Evolutionary conservation across 35 echinoderm and acorn worm genomes (phyloP).

Genomic region (Apostichopus parvimensis): DNA sequence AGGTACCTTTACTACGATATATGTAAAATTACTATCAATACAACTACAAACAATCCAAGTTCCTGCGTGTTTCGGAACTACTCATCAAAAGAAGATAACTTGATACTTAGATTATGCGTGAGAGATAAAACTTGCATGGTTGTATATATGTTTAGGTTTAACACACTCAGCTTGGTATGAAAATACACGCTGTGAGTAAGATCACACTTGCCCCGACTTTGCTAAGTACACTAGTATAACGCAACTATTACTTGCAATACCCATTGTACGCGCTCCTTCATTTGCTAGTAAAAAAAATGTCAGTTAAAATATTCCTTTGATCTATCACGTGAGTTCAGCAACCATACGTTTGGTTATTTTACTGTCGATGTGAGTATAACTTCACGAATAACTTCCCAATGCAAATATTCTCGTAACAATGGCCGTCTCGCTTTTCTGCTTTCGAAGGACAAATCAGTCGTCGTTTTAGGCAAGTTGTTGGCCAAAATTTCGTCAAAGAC

Average conservation of each 20-base stretch:
- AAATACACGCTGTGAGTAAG: background rate
- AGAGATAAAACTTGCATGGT: background rate
- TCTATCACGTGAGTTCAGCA: background rate
- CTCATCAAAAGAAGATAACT: slow-evolving; percentile 7
- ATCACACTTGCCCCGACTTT: background rate
- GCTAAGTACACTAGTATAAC: background rate
- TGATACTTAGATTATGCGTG: background rate
- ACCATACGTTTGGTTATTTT: background rate
- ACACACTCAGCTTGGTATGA: background rate
- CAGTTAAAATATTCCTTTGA: background rate
- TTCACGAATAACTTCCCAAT: background rate
- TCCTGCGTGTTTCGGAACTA: slow-evolving; percentile 3
- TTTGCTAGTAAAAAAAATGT: background rate
- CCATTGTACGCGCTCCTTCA: background rate
- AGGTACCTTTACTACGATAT: no score
- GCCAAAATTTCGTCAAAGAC: background rate
- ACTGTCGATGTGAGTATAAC: background rate
- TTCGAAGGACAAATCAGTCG: background rate
- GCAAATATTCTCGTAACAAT: background rate
- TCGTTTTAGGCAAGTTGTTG: background rate
- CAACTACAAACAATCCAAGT: slow-evolving; percentile 1
- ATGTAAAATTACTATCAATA: background rate
- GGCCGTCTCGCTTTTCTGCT: no score
- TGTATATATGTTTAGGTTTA: background rate
- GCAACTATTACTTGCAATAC: background rate